These are phyloP conservation scores for Periophthalmus modestus DNA, from an alignment of 2,113 vertebrate genomes.

Conservation along the genomic window DNA sequence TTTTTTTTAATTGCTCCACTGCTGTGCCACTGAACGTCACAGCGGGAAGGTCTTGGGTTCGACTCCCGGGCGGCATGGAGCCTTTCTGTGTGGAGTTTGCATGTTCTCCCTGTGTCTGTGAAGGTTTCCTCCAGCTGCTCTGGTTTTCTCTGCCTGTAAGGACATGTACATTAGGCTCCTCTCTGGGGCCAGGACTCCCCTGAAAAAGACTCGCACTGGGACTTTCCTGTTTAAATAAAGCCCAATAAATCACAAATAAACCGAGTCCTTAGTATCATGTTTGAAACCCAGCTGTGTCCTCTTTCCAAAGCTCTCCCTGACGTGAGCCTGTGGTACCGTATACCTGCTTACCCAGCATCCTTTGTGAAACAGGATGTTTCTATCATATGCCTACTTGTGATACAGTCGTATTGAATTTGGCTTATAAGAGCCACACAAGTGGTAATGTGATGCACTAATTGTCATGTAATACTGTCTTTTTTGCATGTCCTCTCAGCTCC, in stretches of 20 bases:
- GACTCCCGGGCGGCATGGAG: no score
- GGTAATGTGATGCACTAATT: constrained; percentile 24
- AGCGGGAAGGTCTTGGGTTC: no score
- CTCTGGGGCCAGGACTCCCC: no score
- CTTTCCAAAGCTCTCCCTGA: constrained; percentile 14
- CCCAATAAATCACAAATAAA: neutral
- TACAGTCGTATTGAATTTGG: constrained; percentile 32
- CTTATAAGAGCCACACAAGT: constrained; percentile 24
- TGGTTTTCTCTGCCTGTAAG: no score
- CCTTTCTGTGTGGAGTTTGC: no score
- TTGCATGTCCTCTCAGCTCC: constrained; percentile 24
- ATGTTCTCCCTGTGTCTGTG: no score
- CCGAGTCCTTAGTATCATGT: neutral
- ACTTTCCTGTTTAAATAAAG: neutral
- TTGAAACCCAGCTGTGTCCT: constrained; percentile 50
- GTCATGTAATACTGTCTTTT: constrained; percentile 31
- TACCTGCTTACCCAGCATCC: constrained; percentile 31
- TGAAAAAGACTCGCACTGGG: no score
- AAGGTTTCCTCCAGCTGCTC: no score
- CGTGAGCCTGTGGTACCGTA: constrained; percentile 48
- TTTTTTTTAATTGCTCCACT: no score
- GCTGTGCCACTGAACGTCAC: no score
- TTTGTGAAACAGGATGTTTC: constrained; percentile 62
- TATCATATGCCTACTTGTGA: constrained; percentile 21
- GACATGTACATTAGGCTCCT: no score